phyloP scores from a whole-genome alignment of 1,140 invertebrate species.

The Ctenoplectra terminalis region DNA sequence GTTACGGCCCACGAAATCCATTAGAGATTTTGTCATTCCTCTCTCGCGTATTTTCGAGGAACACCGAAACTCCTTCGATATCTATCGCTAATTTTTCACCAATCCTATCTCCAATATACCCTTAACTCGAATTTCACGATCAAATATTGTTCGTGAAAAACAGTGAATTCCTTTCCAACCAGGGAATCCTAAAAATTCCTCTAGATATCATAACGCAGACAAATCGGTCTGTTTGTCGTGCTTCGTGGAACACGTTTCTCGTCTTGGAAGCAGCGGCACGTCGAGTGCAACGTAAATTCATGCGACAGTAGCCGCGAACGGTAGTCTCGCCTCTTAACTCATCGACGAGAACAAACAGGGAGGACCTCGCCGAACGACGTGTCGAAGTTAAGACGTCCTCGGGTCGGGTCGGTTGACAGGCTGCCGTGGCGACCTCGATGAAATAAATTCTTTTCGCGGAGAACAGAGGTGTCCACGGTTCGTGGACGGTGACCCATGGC shows the following conservation, averaged over 20 bases:
- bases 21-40: conserved; percentile 40
- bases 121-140: no score
- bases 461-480: neutral
- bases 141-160: no score
- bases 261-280: neutral
- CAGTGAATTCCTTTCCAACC: neutral
- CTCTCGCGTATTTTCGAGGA: conserved; percentile 26
- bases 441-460: conserved; percentile 67
- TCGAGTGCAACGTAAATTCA: conserved; percentile 56
- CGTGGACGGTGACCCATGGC: conserved; percentile 25
- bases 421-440: conserved; percentile 60
- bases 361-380: conserved; percentile 41
- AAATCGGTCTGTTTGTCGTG: conserved; percentile 22
- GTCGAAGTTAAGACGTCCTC: conserved; percentile 71
- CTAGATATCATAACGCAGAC: neutral
- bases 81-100: neutral
- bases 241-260: conserved; percentile 29
- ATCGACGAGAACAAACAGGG: conserved; percentile 27
- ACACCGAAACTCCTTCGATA: conserved; percentile 32
- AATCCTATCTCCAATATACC: neutral
- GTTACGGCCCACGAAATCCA: conserved; percentile 40
- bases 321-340: conserved; percentile 42
- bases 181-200: no score
- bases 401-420: conserved; percentile 55
- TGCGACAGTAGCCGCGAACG: conserved; percentile 51